A percentile compares a stretch with the other conserved stretches of the same genome.
Evolutionary conservation across 2,113 vertebrate genomes (phyloP).

Genomic region (Podarcis raffonei): DNA sequence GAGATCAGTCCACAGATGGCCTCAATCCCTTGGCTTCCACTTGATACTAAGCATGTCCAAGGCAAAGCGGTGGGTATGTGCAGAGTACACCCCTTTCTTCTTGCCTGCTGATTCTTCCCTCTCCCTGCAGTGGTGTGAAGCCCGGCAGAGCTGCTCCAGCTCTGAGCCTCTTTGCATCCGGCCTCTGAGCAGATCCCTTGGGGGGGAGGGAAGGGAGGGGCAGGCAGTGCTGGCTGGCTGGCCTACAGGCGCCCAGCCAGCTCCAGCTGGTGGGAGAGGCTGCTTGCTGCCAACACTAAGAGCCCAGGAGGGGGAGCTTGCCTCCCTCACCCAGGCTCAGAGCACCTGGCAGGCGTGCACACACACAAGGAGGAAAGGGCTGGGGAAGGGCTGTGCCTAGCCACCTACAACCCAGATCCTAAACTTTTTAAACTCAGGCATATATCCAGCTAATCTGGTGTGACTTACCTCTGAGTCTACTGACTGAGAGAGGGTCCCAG

Average conservation of each 20-base stretch:
- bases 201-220: slow-evolving; percentile 35
- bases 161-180: slow-evolving; percentile 12
- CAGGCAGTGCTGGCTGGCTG: slow-evolving; percentile 25
- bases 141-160: not conserved
- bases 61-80: not conserved
- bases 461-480: not conserved
- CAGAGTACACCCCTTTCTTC: not conserved
- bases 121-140: accelerated
- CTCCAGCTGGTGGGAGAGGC: slow-evolving; percentile 52
- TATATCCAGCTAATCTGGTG: not conserved
- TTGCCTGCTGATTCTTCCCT: not conserved
- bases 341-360: not conserved
- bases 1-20: not conserved
- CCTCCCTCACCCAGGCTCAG: accelerated
- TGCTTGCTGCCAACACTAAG: slow-evolving; percentile 16
- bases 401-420: not conserved
- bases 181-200: slow-evolving; percentile 4
- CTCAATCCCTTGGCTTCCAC: not conserved
- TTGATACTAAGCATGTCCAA: not conserved
- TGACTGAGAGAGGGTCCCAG: not conserved
- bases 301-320: slow-evolving; percentile 14
- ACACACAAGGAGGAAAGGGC: not conserved
- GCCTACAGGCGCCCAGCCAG: slow-evolving; percentile 55
- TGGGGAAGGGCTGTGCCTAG: not conserved
- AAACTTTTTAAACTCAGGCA: not conserved